Percentiles rank a stretch among this genome's conserved stretches.
These are phyloP conservation scores for Panurus biarmicus DNA, from an alignment of 2,113 vertebrate genomes.

Conservation along the genomic window DNA sequence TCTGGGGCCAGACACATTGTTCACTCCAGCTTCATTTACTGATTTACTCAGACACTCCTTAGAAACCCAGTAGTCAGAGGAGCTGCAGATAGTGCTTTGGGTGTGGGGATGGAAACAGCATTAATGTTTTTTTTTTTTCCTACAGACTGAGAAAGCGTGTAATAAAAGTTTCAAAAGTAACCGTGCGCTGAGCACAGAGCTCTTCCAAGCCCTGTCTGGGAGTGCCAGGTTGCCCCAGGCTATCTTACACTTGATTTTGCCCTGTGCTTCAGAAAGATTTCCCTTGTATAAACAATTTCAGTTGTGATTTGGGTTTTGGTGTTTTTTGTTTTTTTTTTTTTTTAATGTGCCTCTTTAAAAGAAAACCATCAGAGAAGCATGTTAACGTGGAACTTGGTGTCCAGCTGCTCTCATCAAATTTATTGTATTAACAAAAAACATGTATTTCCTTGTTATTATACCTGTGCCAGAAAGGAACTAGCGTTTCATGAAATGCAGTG, in stretches of 20 bases:
- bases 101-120: constrained; percentile 49
- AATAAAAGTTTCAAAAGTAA: constrained; percentile 35
- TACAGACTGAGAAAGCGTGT: background rate
- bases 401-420: background rate
- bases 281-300: constrained; percentile 9
- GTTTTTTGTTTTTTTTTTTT: background rate
- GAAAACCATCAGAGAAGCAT: background rate
- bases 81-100: constrained; percentile 56
- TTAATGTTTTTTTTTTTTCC: background rate
- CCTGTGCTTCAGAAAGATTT: background rate
- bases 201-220: constrained; percentile 21
- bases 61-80: constrained; percentile 50
- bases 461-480: background rate
- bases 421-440: background rate
- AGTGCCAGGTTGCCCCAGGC: background rate
- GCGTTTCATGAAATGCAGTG: background rate
- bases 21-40: constrained; percentile 46
- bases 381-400: rapidly evolving
- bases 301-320: background rate
- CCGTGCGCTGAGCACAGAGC: background rate
- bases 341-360: background rate
- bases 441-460: background rate
- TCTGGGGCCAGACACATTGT: constrained; percentile 57
- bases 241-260: constrained; percentile 37
- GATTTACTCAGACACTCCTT: constrained; percentile 66